phyloP scores from a whole-genome alignment of 1,140 invertebrate genomes.

The Cephus cinctus region DNA sequence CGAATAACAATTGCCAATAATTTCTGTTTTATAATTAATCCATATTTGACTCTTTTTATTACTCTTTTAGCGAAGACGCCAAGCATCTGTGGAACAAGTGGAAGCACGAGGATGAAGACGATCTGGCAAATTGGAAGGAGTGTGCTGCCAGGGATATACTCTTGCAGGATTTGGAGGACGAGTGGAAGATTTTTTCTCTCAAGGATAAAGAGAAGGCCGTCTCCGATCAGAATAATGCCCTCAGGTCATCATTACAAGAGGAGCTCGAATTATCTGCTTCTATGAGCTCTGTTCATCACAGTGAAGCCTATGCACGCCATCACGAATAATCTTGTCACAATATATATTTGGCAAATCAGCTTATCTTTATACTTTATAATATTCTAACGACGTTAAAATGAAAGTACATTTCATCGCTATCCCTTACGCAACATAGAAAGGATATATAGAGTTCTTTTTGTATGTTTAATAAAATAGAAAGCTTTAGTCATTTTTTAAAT shows the following conservation, averaged over 20 bases:
- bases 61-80: conserved; percentile 41
- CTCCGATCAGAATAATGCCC: background rate
- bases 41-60: conserved; percentile 12
- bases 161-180: conserved; percentile 37
- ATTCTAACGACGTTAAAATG: background rate
- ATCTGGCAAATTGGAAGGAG: conserved; percentile 19
- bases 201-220: conserved; percentile 39
- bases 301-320: background rate
- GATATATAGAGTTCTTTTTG: too few relatives aligned
- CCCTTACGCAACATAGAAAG: too few relatives aligned
- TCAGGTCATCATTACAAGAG: background rate
- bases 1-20: background rate
- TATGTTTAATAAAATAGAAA: too few relatives aligned
- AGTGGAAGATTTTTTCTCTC: conserved; percentile 39
- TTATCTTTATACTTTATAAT: background rate
- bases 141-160: conserved; percentile 27
- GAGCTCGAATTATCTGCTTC: background rate
- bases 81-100: conserved; percentile 42
- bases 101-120: conserved; percentile 35
- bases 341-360: too few relatives aligned
- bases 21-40: background rate
- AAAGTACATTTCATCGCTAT: too few relatives aligned
- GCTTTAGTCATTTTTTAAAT: too few relatives aligned
- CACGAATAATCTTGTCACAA: too few relatives aligned
- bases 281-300: too few relatives aligned